Evolutionary conservation across 2,888 invertebrate species (phyloP).

Genomic region (Cancer borealis): DNA sequence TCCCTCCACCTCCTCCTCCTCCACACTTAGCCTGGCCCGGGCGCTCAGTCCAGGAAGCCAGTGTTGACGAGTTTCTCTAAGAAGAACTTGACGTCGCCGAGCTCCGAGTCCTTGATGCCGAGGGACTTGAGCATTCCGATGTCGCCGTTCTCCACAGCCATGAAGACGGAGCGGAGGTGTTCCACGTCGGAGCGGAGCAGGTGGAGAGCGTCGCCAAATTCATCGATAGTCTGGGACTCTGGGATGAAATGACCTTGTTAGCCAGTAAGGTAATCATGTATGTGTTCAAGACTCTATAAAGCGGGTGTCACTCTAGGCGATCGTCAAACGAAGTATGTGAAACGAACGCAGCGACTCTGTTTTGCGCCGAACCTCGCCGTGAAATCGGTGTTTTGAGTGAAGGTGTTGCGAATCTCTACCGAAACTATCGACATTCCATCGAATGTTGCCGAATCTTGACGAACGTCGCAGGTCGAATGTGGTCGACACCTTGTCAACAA

Average conservation of each 20-base stretch:
- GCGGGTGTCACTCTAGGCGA: no score
- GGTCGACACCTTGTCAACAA: no score
- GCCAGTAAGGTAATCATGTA: background rate
- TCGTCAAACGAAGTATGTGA: no score
- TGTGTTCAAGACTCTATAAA: background rate
- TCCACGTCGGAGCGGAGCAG: slow-evolving; percentile 90
- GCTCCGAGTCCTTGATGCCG: slow-evolving; percentile 96
- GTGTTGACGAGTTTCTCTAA: slow-evolving; percentile 96
- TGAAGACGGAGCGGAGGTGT: slow-evolving; percentile 95
- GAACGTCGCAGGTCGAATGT: no score
- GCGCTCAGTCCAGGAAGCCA: slow-evolving; percentile 91
- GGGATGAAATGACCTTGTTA: slow-evolving; percentile 78
- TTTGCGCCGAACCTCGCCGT: no score
- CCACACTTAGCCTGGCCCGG: background rate
- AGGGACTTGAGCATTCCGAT: slow-evolving; percentile 95
- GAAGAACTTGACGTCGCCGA: slow-evolving; percentile 97
- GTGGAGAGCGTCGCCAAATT: slow-evolving; percentile 93
- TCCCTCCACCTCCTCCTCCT: background rate
- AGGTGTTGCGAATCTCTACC: no score
- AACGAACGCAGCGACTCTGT: no score
- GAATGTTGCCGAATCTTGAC: no score
- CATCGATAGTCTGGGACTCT: slow-evolving; percentile 97
- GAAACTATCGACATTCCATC: no score
- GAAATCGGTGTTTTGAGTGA: no score
- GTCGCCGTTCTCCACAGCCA: slow-evolving; percentile 97